Evolutionary conservation across 2,797 vertebrate genomes (phyloP).

Genomic region (Erpetoichthys calabaricus): DNA sequence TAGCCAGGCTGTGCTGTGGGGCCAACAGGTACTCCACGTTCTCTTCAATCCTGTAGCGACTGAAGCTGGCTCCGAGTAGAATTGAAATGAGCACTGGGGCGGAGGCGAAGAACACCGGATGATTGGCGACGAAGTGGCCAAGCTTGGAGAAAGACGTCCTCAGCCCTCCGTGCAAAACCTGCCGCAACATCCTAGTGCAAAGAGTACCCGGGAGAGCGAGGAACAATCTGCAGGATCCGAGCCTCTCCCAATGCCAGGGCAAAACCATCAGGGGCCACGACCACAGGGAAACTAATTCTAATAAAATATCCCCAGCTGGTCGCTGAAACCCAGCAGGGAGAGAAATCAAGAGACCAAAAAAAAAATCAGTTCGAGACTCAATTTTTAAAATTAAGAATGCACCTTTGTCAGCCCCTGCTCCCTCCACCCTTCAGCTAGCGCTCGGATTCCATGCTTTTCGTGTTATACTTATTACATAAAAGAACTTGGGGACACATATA

Average conservation of each 20-base stretch:
- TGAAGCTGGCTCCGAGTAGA: conserved; percentile 92
- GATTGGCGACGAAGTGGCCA: conserved; percentile 85
- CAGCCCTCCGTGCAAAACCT: conserved; percentile 88
- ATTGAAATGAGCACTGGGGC: conserved; percentile 86
- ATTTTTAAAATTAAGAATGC: no score
- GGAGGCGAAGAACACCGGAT: conserved; percentile 93
- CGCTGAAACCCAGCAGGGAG: no score
- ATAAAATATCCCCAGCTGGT: not conserved
- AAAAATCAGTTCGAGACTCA: no score
- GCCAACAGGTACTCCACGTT: conserved; percentile 86
- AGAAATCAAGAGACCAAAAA: no score
- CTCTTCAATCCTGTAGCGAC: conserved; percentile 86
- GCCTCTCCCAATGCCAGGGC: conserved; percentile 68
- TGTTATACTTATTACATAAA: no score
- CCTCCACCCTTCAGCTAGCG: no score
- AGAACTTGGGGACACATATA: no score
- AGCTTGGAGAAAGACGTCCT: conserved; percentile 78
- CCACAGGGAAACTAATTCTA: conserved; percentile 37
- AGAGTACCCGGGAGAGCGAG: conserved; percentile 57
- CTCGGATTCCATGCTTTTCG: no score
- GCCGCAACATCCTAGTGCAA: conserved; percentile 93
- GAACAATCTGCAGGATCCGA: conserved; percentile 51
- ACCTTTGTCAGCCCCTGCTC: no score
- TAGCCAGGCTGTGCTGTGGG: conserved; percentile 89
- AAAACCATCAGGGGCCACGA: conserved; percentile 68